Evolutionary conservation across 2,797 vertebrate genomes (phyloP), one percentile per base, ranked within the genome.

Genomic region (Thunnus albacares): DNA sequence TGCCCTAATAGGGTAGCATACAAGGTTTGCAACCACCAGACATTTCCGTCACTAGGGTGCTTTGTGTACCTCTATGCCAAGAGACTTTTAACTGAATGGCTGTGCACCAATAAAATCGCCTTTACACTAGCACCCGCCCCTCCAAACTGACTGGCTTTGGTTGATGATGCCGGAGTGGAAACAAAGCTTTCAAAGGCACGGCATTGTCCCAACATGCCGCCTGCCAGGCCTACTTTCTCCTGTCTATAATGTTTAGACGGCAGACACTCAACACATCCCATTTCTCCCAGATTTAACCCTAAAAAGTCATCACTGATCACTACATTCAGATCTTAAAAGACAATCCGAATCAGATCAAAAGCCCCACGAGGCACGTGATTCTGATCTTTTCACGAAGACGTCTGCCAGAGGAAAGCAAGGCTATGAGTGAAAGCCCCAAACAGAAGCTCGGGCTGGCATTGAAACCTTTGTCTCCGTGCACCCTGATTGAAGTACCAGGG

Each of bases 1-100:
- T 98, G 97, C 96, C 98, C 97, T 95, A 97, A 96, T 97, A 97
- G 97, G 96, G 97, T 98, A 96, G 98, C 98, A 92, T 98, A 97
- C 97, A 98, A 99, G 98, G 98, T 98, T 97, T 97, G 98, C 96
- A 96, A 95, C 93, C 96, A 92, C 90, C 90, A 94, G 93, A 94
- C 92, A 93, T 93, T 93, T 93, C 91, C 86, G 84, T 94, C 92
- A 94, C 89, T 86, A 88, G 92, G 90, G 93, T 94, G 92, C 93
- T 94, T 94, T 95, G 90, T 92, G 93, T 93, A 84, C 79, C 82
- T 92, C 84, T 92, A 77, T 88, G 91, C 91, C 90, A 90, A 93
- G 83, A 94, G 85, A 94, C 76, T 79, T 92, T 90, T 79, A 94
- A 95, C n/a, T 92, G 90, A 95, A 95, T 94, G 96, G 92, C 95